These are phyloP conservation scores for Mastigias papua DNA, from an alignment of 30 jellyfish, hydroid and myxozoan species.

Conservation along the genomic window DNA sequence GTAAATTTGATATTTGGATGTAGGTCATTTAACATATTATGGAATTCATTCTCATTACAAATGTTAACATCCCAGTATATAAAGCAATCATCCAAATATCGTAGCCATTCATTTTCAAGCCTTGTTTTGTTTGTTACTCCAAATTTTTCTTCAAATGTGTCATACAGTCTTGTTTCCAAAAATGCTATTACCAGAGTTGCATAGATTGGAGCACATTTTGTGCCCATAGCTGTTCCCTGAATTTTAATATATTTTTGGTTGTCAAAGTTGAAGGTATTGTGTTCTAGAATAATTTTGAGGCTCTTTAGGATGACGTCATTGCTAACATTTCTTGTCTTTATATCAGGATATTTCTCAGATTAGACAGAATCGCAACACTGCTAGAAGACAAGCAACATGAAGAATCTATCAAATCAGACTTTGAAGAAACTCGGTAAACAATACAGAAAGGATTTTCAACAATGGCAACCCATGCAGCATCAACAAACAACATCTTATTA, in stretches of 20 bases:
- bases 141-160: constrained; percentile 1
- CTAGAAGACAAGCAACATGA: background rate
- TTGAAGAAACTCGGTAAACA: background rate
- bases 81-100: constrained; percentile 48
- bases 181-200: constrained; percentile 36
- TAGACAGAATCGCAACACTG: constrained; percentile 7
- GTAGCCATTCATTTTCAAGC: background rate
- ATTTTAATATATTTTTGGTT: constrained; percentile 5
- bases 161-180: constrained; percentile 22
- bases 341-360: constrained; percentile 18
- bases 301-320: constrained; percentile 16
- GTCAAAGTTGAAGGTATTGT: constrained; percentile 34
- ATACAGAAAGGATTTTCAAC: too few relatives aligned
- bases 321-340: background rate
- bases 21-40: constrained; percentile 1
- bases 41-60: background rate
- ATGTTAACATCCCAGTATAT: constrained; percentile 25
- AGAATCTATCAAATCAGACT: background rate
- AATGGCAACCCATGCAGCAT: too few relatives aligned
- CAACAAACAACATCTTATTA: too few relatives aligned
- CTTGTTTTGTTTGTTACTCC: background rate
- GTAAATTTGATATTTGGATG: constrained; percentile 3
- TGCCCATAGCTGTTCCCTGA: constrained; percentile 60
- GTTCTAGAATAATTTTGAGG: constrained; percentile 4
- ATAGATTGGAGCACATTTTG: constrained; percentile 33